Base-by-base conservation (phyloP, 2,797 vertebrate species). In the Sylvia borin region DNA sequence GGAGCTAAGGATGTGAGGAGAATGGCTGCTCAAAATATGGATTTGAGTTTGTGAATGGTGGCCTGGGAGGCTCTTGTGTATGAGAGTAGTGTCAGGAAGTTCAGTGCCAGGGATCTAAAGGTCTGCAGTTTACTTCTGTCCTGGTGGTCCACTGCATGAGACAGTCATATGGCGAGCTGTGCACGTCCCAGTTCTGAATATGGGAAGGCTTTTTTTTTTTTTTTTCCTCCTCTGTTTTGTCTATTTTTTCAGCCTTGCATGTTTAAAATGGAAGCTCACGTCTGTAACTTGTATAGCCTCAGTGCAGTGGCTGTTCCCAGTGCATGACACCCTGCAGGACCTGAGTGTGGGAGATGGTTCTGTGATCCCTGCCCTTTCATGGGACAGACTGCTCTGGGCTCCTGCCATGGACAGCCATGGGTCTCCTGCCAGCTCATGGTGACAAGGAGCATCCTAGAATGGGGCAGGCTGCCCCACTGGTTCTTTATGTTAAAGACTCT, bases 21-120 rank as follows among this genome's bases (percentile, higher is more conserved):
- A 85, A 91, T 75, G 89, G 85, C 90, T 97, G 64, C 81, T 87
- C 70, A 47, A 85, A 93, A 50, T 76, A n/a, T 7, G 6, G 36
- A 65, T 68, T 92, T 24, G 40, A 51, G 65, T 58, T 86, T 95
- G 88, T 80, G 36, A 51, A 48, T 76, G 55, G 75, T 84, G 68
- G 38, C 76, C 68, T 86, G 53, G 21, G 72, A 94, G 67, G 65
- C 58, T 96, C 8, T 42, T 51, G 60, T 60, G 31, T 82, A 14
- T 64, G 38, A 40, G 43, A 88, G 55, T 54, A 74, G 77, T 50
- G 34, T 32, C 26, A 48, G 22, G 27, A 54, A 70, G 26, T 47
- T 38, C 45, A 58, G 1, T 34, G 50, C 21, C 10, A 24, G 22
- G 7, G 8, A 2, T 55, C 16, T 68, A 5, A 72, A 50, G 7